phyloP scores from a whole-genome alignment of 64 coral and sea anemone species.

The Stichodactyla helianthus region DNA sequence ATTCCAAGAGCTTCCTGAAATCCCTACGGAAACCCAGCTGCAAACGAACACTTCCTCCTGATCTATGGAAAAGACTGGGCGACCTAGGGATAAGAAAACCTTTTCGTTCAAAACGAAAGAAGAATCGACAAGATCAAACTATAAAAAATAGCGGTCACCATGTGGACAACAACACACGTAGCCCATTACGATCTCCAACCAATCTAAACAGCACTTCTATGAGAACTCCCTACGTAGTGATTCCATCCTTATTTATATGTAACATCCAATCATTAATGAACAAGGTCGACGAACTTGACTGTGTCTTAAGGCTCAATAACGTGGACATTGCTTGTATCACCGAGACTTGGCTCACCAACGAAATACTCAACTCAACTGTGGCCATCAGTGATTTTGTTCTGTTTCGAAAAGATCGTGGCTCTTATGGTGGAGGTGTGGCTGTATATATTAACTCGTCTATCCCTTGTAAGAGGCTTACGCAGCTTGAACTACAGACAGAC shows the following conservation, averaged over 20 bases:
- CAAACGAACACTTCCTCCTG: not conserved
- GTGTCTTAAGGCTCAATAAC: not conserved
- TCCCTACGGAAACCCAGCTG: not conserved
- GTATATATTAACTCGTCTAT: not conserved
- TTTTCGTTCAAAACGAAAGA: conserved; percentile 18
- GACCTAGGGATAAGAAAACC: conserved; percentile 12
- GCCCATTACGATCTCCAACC: conserved; percentile 6
- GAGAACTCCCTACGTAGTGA: not conserved
- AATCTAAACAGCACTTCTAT: not conserved
- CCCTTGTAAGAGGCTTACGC: conserved; percentile 16
- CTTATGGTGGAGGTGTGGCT: conserved; percentile 7
- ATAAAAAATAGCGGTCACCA: not conserved
- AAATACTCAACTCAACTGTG: not conserved
- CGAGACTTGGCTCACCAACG: conserved; percentile 2
- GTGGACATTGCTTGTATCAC: conserved; percentile 5
- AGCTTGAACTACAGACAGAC: conserved; percentile 1
- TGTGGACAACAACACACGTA: not conserved
- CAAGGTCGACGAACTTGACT: conserved; percentile 20
- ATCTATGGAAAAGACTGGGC: conserved; percentile 6
- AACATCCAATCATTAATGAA: not conserved
- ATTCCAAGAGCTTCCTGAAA: conserved; percentile 4
- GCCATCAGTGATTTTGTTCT: not conserved
- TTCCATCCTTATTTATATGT: conserved; percentile 1
- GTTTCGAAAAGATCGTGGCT: conserved; percentile 18
- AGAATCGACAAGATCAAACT: not conserved